Evolutionary conservation across 1,140 invertebrate species (phyloP), one percentile per base, ranked within the genome.

Genomic region (Pseudomyrmex cubaensis): DNA sequence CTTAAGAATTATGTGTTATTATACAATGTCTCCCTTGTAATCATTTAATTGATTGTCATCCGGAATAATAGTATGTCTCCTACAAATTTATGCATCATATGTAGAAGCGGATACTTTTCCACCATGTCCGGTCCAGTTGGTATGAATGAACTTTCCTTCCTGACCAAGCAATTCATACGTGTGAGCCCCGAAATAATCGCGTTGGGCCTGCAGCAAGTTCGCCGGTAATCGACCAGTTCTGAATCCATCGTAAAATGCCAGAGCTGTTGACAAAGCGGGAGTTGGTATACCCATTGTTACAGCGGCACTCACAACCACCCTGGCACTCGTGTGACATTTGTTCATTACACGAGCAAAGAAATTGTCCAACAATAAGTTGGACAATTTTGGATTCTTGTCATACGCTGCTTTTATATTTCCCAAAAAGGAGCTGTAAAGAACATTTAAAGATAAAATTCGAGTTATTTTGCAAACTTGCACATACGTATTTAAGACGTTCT

Each of bases 181-280:
- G 93, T 99, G 99, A 0, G 99, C 99, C 0, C 99, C 99, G 93
- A 99, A 99, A 92, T 99, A 99, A 94, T 99, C 99, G 59, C 99
- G 95, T 94, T 99, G 99, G 0, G 99, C 99, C 96, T 99, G 95
- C 78, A 99, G 95, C 25, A 99, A 94, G 94, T 99, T 99, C 10
- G 99, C 98, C 2, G 99, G 98, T 50, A 99, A 94, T 67, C 95
- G 94, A 46, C 94, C 96, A 13, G 96, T 96, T 62, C 98, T 95
- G 93, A 98, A 99, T 2, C 99, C 99, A 94, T 99, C 99, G 93
- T 98, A 99, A 95, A 99, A 99, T 4, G 98, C 97, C 5, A 99
- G 94, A 0, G 99, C 99, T 8, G 98, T 97, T 35, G 97, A 97
- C 84, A 99, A 96, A 0, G 98, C 98, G 2, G 99, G 99, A 15